These are phyloP conservation scores for Muscicapa adusta DNA, from an alignment of 2,113 vertebrate genomes.

Conservation along the genomic window DNA sequence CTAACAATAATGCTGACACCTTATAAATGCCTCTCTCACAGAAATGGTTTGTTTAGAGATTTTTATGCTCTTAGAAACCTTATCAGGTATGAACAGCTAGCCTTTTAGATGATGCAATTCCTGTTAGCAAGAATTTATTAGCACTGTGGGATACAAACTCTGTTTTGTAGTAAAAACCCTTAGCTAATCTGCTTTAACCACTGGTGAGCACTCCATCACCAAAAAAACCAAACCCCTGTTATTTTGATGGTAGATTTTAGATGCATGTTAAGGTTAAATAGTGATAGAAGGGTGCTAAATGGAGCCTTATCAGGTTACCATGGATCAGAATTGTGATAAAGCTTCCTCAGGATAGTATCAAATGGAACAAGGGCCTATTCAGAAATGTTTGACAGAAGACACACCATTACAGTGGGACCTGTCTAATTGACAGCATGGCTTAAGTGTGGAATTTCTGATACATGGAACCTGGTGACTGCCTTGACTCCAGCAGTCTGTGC, in stretches of 20 bases:
- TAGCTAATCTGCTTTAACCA: conserved; percentile 14
- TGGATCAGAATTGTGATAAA: conserved; percentile 63
- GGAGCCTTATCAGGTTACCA: conserved; percentile 64
- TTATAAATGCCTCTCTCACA: not conserved
- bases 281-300: conserved; percentile 63
- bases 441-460: conserved; percentile 62
- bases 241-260: not conserved
- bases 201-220: not conserved
- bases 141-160: not conserved
- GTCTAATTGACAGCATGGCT: conserved; percentile 62
- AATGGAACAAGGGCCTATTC: conserved; percentile 60
- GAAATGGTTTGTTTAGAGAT: not conserved
- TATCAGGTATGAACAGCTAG: conserved; percentile 6
- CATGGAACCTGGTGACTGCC: not conserved
- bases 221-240: not conserved
- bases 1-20: not conserved
- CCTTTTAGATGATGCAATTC: not conserved
- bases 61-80: not conserved
- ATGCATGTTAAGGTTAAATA: conserved; percentile 20
- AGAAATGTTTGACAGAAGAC: conserved; percentile 64
- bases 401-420: conserved; percentile 53
- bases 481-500: not conserved
- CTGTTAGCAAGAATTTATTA: not conserved
- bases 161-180: not conserved
- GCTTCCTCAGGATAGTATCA: conserved; percentile 62